Percentiles rank a stretch among this genome's conserved stretches.
Evolutionary conservation across 2,113 vertebrate species (phyloP).

Genomic region (Rhinopomastus cyanomelas): DNA sequence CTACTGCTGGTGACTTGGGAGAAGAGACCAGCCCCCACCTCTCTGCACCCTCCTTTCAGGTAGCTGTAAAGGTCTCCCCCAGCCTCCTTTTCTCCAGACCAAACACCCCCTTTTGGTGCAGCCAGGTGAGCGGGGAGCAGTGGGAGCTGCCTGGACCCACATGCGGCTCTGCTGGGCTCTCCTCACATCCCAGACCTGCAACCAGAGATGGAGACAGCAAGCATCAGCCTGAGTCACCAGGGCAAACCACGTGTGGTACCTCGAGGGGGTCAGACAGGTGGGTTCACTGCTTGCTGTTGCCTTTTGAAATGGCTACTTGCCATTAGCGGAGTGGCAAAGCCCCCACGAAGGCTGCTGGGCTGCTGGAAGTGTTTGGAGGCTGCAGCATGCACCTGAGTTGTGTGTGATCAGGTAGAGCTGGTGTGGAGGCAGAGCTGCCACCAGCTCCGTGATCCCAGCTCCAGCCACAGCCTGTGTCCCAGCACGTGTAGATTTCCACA

Average conservation of each 20-base stretch:
- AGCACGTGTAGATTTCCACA: neutral
- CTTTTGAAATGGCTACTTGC: neutral
- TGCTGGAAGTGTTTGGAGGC: neutral
- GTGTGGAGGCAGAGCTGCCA: neutral
- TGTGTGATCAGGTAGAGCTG: neutral
- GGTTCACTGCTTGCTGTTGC: neutral
- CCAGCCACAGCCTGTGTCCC: neutral
- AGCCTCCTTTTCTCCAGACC: no score
- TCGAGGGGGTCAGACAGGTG: rapidly evolving
- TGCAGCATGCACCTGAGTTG: rapidly evolving
- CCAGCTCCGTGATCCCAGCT: neutral
- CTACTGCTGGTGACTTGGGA: neutral
- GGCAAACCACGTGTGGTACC: rapidly evolving
- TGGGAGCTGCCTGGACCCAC: neutral
- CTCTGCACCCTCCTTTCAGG: no score
- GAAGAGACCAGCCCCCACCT: no score
- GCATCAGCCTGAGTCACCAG: rapidly evolving
- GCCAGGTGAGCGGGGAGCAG: rapidly evolving
- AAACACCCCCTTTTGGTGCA: no score
- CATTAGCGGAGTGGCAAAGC: neutral
- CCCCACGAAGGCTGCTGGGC: neutral
- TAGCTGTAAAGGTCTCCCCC: no score
- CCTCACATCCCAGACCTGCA: rapidly evolving
- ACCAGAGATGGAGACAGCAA: rapidly evolving
- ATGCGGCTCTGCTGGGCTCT: rapidly evolving